Conservation (phyloP, 2,113 vertebrate species). For the Pardalotus punctatus region DNA sequence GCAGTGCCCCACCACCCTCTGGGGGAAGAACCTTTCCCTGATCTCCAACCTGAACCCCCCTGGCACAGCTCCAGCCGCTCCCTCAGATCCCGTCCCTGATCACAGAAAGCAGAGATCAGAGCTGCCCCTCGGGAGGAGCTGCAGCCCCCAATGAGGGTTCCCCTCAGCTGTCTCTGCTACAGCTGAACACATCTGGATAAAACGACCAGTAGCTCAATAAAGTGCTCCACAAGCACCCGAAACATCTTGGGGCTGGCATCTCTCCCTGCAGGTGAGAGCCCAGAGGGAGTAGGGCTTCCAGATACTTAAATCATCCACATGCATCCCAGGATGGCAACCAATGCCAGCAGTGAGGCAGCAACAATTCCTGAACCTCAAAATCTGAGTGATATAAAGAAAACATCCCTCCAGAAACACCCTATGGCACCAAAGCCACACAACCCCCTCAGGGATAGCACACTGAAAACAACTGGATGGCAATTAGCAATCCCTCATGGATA, state of each 20-base stretch:
- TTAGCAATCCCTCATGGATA: background rate
- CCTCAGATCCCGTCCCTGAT: background rate
- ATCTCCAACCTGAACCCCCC: background rate
- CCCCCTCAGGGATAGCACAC: background rate
- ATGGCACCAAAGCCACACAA: background rate
- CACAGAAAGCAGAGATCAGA: background rate
- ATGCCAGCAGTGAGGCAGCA: background rate
- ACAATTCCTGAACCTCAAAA: background rate
- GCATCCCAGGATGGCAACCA: fast-evolving
- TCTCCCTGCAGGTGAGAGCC: background rate
- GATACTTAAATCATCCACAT: background rate
- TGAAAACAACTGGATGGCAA: background rate
- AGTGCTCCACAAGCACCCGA: background rate
- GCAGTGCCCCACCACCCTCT: background rate
- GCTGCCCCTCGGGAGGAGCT: background rate
- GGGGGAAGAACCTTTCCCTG: background rate
- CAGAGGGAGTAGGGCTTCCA: background rate
- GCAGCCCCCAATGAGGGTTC: background rate
- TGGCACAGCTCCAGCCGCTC: background rate
- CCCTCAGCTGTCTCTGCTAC: background rate
- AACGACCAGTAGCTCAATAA: background rate
- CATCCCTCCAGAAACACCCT: background rate
- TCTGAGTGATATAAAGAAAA: background rate
- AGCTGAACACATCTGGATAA: background rate
- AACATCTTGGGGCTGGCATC: background rate